phyloP scores from a whole-genome alignment of 2,113 vertebrate species.

The Ctenomys sociabilis region DNA sequence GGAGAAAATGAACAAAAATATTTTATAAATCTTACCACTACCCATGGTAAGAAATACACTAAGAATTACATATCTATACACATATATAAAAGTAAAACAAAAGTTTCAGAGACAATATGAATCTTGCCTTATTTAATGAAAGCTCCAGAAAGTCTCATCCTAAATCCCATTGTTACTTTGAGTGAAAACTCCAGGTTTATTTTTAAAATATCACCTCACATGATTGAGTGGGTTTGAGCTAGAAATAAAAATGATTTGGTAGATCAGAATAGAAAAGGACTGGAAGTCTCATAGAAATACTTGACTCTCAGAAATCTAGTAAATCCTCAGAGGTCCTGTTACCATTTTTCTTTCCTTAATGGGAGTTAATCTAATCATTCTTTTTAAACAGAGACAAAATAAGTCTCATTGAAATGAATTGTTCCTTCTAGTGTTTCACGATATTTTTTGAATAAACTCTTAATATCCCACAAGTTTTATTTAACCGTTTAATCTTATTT shows the following conservation, averaged over 20 bases:
- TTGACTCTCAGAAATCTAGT: neutral
- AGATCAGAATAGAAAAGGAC: neutral
- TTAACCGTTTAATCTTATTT: neutral
- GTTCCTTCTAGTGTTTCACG: neutral
- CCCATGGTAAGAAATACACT: neutral
- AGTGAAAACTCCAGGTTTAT: neutral
- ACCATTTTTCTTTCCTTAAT: neutral
- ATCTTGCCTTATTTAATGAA: neutral
- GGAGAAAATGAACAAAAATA: neutral
- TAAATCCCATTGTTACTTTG: neutral
- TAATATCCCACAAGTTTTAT: neutral
- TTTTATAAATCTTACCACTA: conserved; percentile 22
- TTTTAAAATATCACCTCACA: neutral
- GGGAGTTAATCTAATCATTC: neutral
- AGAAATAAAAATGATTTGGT: neutral
- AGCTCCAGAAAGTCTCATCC: neutral
- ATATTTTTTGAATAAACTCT: neutral
- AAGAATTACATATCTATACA: neutral
- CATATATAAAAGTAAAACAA: neutral
- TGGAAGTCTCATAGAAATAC: neutral
- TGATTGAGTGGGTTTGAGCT: neutral
- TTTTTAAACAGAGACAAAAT: neutral
- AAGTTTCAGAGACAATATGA: neutral
- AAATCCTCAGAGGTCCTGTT: neutral
- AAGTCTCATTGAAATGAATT: neutral